phyloP scores from a whole-genome alignment of 2,113 vertebrate species.

The Hoplias malabaricus region DNA sequence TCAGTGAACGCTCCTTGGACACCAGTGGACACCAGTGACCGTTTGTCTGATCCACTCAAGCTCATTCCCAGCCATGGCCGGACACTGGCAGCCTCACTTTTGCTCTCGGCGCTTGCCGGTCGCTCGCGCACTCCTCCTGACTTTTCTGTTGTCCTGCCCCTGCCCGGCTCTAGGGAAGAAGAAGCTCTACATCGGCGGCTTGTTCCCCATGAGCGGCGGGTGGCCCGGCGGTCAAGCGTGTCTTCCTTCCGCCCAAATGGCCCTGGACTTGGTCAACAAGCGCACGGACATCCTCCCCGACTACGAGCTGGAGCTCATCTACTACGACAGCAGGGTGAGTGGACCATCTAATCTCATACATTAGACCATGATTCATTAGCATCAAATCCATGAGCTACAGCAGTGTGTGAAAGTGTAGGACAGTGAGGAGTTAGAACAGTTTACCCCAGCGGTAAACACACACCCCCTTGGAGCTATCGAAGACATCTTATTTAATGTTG shows the following conservation, averaged over 20 bases:
- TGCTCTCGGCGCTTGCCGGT: conserved; percentile 31
- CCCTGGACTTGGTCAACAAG: conserved; percentile 90
- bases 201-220: conserved; percentile 93
- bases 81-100: conserved; percentile 45
- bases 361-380: not conserved
- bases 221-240: conserved; percentile 93
- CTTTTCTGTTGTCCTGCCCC: conserved; percentile 68
- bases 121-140: conserved; percentile 49
- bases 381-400: not conserved
- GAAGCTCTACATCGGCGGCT: conserved; percentile 90
- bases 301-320: conserved; percentile 90
- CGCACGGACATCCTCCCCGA: conserved; percentile 89
- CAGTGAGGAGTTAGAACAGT: too few relatives aligned
- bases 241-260: conserved; percentile 89
- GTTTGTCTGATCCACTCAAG: not conserved
- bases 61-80: conserved; percentile 51
- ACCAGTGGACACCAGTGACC: not conserved
- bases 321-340: conserved; percentile 92
- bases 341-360: conserved; percentile 8
- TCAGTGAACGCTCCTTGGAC: too few relatives aligned
- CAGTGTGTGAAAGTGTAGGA: not conserved
- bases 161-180: conserved; percentile 83
- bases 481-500: too few relatives aligned
- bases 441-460: too few relatives aligned
- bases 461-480: too few relatives aligned